Base-by-base conservation (phyloP, 2,888 invertebrate species). In the Papilio gigon region DNA sequence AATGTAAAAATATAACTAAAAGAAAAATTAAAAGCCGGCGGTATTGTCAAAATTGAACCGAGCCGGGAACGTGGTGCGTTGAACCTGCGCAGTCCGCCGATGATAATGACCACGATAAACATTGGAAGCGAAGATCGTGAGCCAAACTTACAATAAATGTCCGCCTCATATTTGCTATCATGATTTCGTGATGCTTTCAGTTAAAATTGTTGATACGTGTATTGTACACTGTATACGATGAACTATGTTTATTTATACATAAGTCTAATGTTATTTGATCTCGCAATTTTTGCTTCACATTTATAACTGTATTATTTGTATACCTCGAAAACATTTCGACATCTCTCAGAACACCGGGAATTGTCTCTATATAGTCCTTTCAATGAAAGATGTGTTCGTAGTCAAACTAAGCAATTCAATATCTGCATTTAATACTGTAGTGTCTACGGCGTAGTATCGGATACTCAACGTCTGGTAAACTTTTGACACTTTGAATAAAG, bases 51-150 rank as follows among this genome's bases (percentile, higher is more conserved):
- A 70, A 70, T 68, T 65, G 64, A 64, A 68, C 12, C 50, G 65
- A 70, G 68, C 68, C 73, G 77, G 74, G 75, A 73, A 72, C 75
- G 72, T 80, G 84, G 88, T 80, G 84, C 89, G 83, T 87, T 89
- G 89, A 90, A 89, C 90, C 82, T 75, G 82, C 81, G 82, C 80
- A 82, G 83, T 77, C 71, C 73, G 75, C 68, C 69, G 73, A 80
- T 79, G 89, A 84, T 90, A 90, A 90, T 86, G 76, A 80, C 76
- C 75, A 80, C 83, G 75, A 84, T 85, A 90, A 90, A 90, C 87
- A 90, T 80, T 79, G 80, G 77, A 74, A 79, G 78, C 77, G 76
- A 78, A 81, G 85, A 84, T 90, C 90, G 90, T 90, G 90, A 84
- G 82, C 82, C 87, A 81, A 86, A 86, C 86, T 84, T 76, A 85